Evolutionary conservation across 2,113 vertebrate genomes (phyloP).

Genomic region (Menura novaehollandiae): DNA sequence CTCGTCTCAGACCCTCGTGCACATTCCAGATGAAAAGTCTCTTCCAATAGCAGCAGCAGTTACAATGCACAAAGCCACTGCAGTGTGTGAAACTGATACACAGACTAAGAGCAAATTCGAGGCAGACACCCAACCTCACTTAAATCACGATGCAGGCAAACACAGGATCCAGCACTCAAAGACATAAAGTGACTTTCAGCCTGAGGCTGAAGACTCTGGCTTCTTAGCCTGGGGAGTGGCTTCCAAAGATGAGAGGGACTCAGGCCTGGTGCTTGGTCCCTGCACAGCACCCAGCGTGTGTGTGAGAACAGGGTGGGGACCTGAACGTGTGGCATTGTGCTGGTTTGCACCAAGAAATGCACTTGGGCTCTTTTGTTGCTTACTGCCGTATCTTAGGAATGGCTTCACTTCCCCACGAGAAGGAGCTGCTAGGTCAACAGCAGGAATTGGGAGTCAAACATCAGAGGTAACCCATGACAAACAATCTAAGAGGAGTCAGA

Average conservation of each 20-base stretch:
- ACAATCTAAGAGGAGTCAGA: not conserved
- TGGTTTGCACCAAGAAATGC: not conserved
- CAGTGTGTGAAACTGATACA: not conserved
- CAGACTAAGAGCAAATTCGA: not conserved
- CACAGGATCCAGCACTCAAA: not conserved
- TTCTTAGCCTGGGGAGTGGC: not conserved
- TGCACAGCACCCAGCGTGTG: not conserved
- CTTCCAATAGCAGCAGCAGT: not conserved
- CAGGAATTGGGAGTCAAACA: not conserved
- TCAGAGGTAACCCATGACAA: not conserved
- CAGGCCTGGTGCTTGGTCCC: not conserved
- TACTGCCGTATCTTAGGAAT: not conserved
- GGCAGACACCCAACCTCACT: not conserved
- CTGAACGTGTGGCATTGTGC: not conserved
- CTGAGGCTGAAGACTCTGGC: not conserved
- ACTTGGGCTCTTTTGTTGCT: not conserved
- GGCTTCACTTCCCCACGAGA: not conserved
- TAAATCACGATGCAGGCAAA: not conserved
- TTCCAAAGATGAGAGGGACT: not conserved
- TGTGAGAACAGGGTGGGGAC: not conserved
- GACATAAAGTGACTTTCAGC: not conserved
- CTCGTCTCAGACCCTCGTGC: not conserved
- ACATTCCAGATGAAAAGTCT: not conserved
- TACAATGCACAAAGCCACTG: not conserved
- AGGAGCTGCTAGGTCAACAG: not conserved